Conservation (phyloP, 2,113 vertebrate species). For the Gallinago paraguaiae region DNA sequence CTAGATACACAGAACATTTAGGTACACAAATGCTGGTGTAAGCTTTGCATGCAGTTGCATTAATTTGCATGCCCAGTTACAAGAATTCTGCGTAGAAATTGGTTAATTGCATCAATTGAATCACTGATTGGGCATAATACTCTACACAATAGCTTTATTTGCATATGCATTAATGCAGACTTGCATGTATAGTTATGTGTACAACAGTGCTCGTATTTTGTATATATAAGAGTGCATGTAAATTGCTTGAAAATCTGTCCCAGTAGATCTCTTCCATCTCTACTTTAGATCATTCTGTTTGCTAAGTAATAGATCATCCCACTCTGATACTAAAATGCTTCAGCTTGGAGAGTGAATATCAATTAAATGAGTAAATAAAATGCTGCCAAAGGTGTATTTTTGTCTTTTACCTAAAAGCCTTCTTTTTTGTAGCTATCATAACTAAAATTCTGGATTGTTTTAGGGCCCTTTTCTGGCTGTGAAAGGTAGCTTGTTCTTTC, state of each 20-base stretch:
- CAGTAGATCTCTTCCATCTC: slow-evolving; percentile 36
- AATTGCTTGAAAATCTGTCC: slow-evolving; percentile 56
- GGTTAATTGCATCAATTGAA: slow-evolving; percentile 56
- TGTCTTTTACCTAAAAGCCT: not conserved
- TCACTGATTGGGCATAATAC: slow-evolving; percentile 39
- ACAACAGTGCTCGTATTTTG: slow-evolving; percentile 6
- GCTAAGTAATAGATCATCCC: slow-evolving; percentile 49
- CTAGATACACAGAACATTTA: slow-evolving; percentile 32
- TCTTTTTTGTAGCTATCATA: not conserved
- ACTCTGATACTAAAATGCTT: not conserved
- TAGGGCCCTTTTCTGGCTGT: not conserved
- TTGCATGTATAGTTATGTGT: slow-evolving; percentile 36
- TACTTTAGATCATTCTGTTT: slow-evolving; percentile 46
- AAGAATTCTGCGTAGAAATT: slow-evolving; percentile 36
- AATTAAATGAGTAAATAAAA: slow-evolving; percentile 63
- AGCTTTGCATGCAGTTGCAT: slow-evolving; percentile 24
- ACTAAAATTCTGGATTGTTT: not conserved
- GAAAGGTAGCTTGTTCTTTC: not conserved
- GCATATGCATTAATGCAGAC: slow-evolving; percentile 2
- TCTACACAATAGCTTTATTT: slow-evolving; percentile 44
- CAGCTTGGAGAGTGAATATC: slow-evolving; percentile 15
- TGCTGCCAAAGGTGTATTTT: slow-evolving; percentile 42
- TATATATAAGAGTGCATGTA: slow-evolving; percentile 24
- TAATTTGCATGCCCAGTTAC: slow-evolving; percentile 45
- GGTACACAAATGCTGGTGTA: slow-evolving; percentile 25